A percentile compares a stretch with the other conserved stretches of the same genome.
phyloP scores from a whole-genome alignment of 2,888 invertebrate species.

The Amphipyra berbera region DNA sequence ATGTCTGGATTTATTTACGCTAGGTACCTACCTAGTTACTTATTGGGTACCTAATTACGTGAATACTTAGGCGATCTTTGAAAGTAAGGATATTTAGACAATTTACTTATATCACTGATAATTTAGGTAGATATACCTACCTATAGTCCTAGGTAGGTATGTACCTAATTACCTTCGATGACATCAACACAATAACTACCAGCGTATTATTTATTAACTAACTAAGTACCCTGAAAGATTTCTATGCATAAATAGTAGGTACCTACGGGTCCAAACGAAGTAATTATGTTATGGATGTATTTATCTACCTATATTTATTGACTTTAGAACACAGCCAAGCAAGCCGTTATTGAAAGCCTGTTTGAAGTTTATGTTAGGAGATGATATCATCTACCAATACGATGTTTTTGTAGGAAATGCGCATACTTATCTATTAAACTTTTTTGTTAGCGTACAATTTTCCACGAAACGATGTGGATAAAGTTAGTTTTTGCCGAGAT shows the following conservation, averaged over 20 bases:
- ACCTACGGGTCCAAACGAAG: neutral
- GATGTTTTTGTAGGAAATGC: constrained; percentile 33
- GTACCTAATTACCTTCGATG: constrained; percentile 22
- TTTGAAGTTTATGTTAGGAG: constrained; percentile 47
- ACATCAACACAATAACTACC: constrained; percentile 21
- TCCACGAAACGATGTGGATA: neutral
- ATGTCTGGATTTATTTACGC: too few species aligned
- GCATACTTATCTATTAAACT: constrained; percentile 2
- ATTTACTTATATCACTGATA: constrained; percentile 12
- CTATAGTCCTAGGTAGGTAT: constrained; percentile 14
- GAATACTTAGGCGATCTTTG: neutral
- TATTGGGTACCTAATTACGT: too few species aligned
- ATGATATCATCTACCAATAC: constrained; percentile 52
- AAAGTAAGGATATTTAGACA: neutral
- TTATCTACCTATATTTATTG: too few species aligned
- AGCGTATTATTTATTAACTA: neutral
- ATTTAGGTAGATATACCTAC: constrained; percentile 22
- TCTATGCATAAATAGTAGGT: constrained; percentile 25
- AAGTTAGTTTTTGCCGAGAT: neutral
- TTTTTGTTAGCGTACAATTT: constrained; percentile 12
- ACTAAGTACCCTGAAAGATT: constrained; percentile 14
- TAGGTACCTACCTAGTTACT: too few species aligned
- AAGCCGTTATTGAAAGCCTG: constrained; percentile 49
- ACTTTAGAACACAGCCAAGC: constrained; percentile 26
- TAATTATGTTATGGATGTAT: constrained; percentile 11